Percentiles rank a stretch among this genome's conserved stretches.
phyloP scores from a whole-genome alignment of 2,797 vertebrate genomes.

The Danio aesculapii region DNA sequence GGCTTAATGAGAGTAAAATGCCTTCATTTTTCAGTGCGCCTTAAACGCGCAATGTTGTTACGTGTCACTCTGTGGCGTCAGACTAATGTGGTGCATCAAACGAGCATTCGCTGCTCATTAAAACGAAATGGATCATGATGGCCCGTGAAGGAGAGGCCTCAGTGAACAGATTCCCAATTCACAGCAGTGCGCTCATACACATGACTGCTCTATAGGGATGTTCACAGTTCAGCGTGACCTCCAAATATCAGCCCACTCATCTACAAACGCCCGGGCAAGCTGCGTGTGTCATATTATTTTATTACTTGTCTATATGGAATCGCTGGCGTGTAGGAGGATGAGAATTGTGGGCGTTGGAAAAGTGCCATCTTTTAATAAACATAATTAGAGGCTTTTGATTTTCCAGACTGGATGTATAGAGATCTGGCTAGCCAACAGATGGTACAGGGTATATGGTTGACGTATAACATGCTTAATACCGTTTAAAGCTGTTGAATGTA shows the following conservation, averaged over 20 bases:
- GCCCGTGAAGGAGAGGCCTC: conserved; percentile 52
- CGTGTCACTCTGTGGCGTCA: conserved; percentile 64
- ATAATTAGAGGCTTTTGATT: conserved; percentile 11
- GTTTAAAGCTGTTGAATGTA: neutral
- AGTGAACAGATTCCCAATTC: conserved; percentile 33
- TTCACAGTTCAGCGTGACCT: conserved; percentile 22
- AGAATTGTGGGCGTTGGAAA: conserved; percentile 1
- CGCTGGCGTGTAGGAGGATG: neutral
- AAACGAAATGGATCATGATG: conserved; percentile 55
- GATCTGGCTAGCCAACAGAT: neutral
- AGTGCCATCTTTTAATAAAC: neutral
- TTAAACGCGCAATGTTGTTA: conserved; percentile 58
- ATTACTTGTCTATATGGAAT: conserved; percentile 12
- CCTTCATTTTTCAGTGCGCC: conserved; percentile 55
- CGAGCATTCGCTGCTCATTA: conserved; percentile 70
- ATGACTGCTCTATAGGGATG: conserved; percentile 15
- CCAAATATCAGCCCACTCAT: conserved; percentile 35
- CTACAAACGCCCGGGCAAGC: conserved; percentile 3
- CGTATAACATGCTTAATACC: neutral
- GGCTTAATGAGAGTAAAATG: conserved; percentile 56
- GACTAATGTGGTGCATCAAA: conserved; percentile 68
- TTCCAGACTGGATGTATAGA: neutral
- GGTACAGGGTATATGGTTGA: neutral
- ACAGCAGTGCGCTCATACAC: conserved; percentile 18
- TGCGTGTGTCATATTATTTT: conserved; percentile 8